A percentile compares a stretch with the other conserved stretches of the same genome.
Evolutionary conservation across 2,888 invertebrate genomes (phyloP).

Genomic region (Bombylius major): DNA sequence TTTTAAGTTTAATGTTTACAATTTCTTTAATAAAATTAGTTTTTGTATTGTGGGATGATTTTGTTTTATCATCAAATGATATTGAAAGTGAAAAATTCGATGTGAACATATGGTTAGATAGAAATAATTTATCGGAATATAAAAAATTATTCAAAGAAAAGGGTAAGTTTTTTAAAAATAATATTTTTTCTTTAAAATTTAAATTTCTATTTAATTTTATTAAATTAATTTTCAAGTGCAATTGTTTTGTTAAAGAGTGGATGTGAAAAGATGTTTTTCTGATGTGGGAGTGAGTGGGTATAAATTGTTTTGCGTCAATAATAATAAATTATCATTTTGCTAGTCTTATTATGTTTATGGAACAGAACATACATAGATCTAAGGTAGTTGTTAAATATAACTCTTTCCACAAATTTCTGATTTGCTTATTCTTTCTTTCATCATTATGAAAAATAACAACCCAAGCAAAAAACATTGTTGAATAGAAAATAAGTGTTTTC

Average conservation of each 20-base stretch:
- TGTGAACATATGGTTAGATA: conserved; percentile 63
- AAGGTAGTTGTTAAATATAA: no score
- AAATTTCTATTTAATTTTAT: background rate
- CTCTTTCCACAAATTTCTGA: no score
- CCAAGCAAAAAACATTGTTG: no score
- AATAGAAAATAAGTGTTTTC: no score
- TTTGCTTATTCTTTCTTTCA: no score
- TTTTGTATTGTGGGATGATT: conserved; percentile 36
- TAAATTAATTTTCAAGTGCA: no score
- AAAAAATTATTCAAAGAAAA: conserved; percentile 56
- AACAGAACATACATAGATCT: no score
- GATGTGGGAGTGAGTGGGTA: no score
- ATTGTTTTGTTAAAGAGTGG: background rate
- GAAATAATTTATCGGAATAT: conserved; percentile 57
- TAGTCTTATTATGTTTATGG: no score
- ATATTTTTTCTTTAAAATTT: background rate
- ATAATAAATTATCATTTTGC: no score
- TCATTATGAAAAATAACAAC: no score
- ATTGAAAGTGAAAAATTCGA: conserved; percentile 44
- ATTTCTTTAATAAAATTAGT: conserved; percentile 38
- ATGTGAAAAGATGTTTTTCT: background rate
- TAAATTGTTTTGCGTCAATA: no score
- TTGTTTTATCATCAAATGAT: conserved; percentile 20
- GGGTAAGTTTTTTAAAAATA: conserved; percentile 44
- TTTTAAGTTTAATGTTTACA: conserved; percentile 40